These are phyloP conservation scores for Hydractinia echinata DNA, from an alignment of 30 jellyfish, hydroid and myxozoan genomes.

Conservation along the genomic window DNA sequence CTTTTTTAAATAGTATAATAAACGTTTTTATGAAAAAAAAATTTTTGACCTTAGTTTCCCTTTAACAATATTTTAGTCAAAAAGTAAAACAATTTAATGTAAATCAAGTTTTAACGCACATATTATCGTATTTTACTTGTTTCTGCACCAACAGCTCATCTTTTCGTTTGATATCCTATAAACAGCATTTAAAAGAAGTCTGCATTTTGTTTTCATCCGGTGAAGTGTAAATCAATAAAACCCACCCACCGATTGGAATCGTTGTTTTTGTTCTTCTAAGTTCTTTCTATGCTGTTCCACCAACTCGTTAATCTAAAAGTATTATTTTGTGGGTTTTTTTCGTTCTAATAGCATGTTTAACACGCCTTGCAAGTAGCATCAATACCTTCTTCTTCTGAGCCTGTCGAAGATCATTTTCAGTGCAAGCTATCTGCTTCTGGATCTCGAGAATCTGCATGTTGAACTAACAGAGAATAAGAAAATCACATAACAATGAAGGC, in stretches of 20 bases:
- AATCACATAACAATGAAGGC: background rate
- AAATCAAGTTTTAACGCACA: background rate
- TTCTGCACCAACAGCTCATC: background rate
- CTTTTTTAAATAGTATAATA: no score
- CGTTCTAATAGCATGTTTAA: background rate
- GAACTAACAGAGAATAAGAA: constrained; percentile 29
- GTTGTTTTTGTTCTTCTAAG: background rate
- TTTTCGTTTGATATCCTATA: background rate
- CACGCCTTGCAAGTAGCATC: no score
- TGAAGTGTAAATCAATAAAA: no score
- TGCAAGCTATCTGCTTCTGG: constrained; percentile 52
- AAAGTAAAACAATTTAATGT: background rate
- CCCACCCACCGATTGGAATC: background rate
- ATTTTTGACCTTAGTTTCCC: no score
- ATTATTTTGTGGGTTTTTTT: background rate
- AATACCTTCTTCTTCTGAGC: constrained; percentile 68
- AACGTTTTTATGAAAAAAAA: no score
- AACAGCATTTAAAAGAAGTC: no score
- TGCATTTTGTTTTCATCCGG: no score
- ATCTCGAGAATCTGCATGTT: constrained; percentile 43
- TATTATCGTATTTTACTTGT: background rate
- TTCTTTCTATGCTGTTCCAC: background rate
- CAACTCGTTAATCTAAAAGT: constrained; percentile 4
- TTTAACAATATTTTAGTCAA: background rate
- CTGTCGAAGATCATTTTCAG: constrained; percentile 50